These are phyloP conservation scores for Pimpla rufipes DNA, from an alignment of 2,888 invertebrate genomes.

Conservation along the genomic window DNA sequence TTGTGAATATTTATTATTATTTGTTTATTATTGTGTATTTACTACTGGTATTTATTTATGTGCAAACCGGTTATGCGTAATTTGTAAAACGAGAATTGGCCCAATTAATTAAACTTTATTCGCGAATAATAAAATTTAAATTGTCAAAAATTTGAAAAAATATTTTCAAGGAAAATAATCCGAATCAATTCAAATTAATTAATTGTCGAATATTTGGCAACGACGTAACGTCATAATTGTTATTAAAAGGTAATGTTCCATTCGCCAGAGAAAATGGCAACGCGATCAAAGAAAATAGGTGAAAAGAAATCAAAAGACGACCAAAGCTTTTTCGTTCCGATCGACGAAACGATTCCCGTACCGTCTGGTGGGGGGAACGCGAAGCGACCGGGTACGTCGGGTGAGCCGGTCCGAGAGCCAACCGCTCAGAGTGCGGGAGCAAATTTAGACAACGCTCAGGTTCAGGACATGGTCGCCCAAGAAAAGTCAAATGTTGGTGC, in stretches of 20 bases:
- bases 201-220: no score
- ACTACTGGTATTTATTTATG: no score
- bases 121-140: not conserved
- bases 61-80: no score
- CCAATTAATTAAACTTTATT: not conserved
- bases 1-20: no score
- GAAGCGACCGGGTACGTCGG: not conserved
- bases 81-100: no score
- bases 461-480: not conserved
- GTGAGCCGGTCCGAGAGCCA: not conserved
- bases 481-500: not conserved
- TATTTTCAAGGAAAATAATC: not conserved
- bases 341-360: not conserved
- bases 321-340: not conserved
- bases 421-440: conserved; percentile 6
- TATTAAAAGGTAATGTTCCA: conserved; percentile 5
- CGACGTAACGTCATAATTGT: no score
- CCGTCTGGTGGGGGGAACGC: not conserved
- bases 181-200: not conserved
- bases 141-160: not conserved
- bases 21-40: no score
- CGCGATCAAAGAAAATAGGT: not conserved
- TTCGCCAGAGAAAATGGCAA: not conserved
- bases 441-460: no score
- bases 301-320: not conserved